These are phyloP conservation scores for Psephotus haematonotus DNA, from an alignment of 2,113 vertebrate species.

Conservation along the genomic window DNA sequence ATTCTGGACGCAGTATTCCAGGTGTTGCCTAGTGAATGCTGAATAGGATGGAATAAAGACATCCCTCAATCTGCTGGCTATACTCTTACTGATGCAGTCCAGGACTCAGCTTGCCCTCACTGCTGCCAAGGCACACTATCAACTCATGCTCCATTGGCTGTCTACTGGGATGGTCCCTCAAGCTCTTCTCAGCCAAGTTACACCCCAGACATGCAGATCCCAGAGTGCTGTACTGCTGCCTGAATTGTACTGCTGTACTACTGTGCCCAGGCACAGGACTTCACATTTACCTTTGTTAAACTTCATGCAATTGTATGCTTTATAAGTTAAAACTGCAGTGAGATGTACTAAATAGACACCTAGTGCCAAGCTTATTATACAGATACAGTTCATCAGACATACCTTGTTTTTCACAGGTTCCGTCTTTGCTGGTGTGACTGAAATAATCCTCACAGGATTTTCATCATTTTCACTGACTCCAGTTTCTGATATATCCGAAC, in stretches of 20 bases:
- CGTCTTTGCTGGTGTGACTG: conserved; percentile 80
- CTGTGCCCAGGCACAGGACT: not conserved
- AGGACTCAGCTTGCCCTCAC: not conserved
- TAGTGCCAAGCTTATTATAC: not conserved
- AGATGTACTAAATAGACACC: not conserved
- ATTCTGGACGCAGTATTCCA: not conserved
- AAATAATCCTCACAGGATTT: conserved; percentile 90
- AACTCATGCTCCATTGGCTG: not conserved
- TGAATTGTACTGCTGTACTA: not conserved
- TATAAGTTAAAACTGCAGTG: not conserved
- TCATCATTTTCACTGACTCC: conserved; percentile 94
- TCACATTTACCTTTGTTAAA: not conserved
- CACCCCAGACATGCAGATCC: not conserved
- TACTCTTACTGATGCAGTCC: not conserved
- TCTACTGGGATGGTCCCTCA: not conserved
- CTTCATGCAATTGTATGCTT: not conserved
- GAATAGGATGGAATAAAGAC: not conserved
- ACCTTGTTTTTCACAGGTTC: conserved; percentile 86
- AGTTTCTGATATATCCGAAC: conserved; percentile 85
- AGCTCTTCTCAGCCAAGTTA: not conserved
- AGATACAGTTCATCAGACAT: not conserved
- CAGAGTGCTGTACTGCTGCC: not conserved
- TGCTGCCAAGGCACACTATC: not conserved
- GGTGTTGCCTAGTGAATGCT: not conserved
- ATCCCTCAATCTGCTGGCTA: not conserved